Evolutionary conservation across 2,888 invertebrate species (phyloP).

Genomic region (Scaptomyza flava): DNA sequence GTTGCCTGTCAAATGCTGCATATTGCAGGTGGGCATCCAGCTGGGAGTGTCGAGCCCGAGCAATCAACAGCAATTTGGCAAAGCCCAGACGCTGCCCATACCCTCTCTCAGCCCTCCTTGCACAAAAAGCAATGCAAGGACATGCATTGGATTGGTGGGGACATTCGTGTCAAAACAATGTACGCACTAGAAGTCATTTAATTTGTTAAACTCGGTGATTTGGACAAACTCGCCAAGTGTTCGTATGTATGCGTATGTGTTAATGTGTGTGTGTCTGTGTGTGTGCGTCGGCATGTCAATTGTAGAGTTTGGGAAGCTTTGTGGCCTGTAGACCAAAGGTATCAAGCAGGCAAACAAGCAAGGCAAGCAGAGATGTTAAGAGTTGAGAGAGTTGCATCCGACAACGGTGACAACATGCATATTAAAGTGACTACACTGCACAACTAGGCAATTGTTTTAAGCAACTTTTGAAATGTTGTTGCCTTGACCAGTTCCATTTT

Average conservation of each 20-base stretch:
- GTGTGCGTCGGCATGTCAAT: conserved; percentile 12
- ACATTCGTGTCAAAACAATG: conserved; percentile 79
- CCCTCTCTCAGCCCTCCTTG: background rate
- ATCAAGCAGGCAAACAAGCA: conserved; percentile 16
- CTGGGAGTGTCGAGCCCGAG: conserved; percentile 31
- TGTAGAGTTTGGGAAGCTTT: background rate
- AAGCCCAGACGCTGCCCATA: conserved; percentile 56
- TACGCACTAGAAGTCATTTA: conserved; percentile 84
- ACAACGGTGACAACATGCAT: conserved; percentile 66
- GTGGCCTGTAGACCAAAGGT: conserved; percentile 5
- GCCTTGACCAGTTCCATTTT: background rate
- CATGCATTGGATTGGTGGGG: conserved; percentile 40
- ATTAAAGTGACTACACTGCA: conserved; percentile 43
- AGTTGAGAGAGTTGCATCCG: conserved; percentile 22
- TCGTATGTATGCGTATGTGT: conserved; percentile 1
- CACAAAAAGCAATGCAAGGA: background rate
- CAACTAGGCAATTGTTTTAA: conserved; percentile 16
- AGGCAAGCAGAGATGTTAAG: background rate
- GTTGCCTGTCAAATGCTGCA: conserved; percentile 55
- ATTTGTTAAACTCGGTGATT: conserved; percentile 84
- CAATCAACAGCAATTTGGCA: conserved; percentile 76
- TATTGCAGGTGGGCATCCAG: conserved; percentile 54
- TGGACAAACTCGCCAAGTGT: conserved; percentile 57
- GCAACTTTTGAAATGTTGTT: background rate
- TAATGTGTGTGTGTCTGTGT: conserved; percentile 4